These are phyloP conservation scores for Aegithalos caudatus DNA, from an alignment of 2,113 vertebrate species.

Conservation along the genomic window DNA sequence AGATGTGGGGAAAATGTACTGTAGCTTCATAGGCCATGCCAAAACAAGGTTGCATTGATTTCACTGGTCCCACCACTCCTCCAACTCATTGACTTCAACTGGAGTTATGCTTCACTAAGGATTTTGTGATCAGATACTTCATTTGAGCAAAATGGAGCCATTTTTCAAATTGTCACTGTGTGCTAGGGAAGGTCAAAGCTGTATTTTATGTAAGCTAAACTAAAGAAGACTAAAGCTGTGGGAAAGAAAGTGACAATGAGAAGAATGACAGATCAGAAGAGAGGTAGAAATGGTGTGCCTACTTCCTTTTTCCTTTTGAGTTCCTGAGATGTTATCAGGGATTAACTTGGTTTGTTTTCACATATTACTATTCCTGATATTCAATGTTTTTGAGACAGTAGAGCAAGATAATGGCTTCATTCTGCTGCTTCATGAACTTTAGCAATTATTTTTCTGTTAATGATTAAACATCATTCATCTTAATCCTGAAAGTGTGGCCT, in stretches of 20 bases:
- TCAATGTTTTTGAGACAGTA: not conserved
- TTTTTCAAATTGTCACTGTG: not conserved
- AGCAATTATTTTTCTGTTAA: not conserved
- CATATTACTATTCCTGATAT: not conserved
- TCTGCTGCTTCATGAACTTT: not conserved
- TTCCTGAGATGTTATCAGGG: not conserved
- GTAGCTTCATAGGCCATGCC: not conserved
- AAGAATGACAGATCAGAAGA: not conserved
- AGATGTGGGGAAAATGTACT: not conserved
- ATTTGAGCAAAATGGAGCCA: not conserved
- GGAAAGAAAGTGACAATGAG: not conserved
- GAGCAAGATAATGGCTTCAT: not conserved
- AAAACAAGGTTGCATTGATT: not conserved
- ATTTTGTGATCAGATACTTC: not conserved
- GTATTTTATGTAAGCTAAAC: not conserved
- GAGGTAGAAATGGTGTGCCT: not conserved
- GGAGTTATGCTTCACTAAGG: not conserved
- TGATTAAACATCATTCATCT: not conserved
- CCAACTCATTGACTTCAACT: not conserved
- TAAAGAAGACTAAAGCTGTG: not conserved
- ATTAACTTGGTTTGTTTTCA: not conserved
- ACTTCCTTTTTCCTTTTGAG: not conserved
- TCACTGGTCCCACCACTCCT: not conserved
- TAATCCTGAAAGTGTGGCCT: not conserved
- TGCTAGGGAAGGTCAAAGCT: not conserved